phyloP scores from a whole-genome alignment of 2,888 invertebrate genomes.

The Molorchus minor region DNA sequence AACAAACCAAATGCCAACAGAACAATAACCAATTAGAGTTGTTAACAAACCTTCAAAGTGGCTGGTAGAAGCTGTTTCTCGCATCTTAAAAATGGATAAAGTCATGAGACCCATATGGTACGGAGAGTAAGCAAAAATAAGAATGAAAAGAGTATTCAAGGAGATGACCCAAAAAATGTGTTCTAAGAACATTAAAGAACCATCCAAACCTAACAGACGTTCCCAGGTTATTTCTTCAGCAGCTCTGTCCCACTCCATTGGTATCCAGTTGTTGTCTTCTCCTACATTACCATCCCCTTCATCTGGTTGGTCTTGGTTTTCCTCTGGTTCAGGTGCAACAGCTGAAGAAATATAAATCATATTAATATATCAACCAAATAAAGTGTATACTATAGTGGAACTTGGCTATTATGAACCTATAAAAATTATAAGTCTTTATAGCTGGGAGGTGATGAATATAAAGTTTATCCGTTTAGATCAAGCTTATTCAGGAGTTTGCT shows the following conservation, averaged over 20 bases:
- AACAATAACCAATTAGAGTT: slow-evolving; percentile 91
- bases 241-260: slow-evolving; percentile 98
- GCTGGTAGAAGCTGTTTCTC: slow-evolving; percentile 74
- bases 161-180: slow-evolving; percentile 99
- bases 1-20: slow-evolving; percentile 84
- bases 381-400: too few relatives aligned
- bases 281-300: slow-evolving; percentile 69
- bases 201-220: slow-evolving; percentile 93
- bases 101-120: slow-evolving; percentile 93
- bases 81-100: slow-evolving; percentile 75
- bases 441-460: too few relatives aligned
- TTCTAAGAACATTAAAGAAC: slow-evolving; percentile 95
- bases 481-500: too few relatives aligned
- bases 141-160: slow-evolving; percentile 93
- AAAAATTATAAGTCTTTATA: too few relatives aligned
- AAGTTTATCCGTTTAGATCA: too few relatives aligned
- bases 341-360: too few relatives aligned
- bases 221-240: slow-evolving; percentile 99
- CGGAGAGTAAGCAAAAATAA: slow-evolving; percentile 95
- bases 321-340: slow-evolving; percentile 50
- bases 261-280: slow-evolving; percentile 94
- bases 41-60: slow-evolving; percentile 95
- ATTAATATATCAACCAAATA: too few relatives aligned
- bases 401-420: too few relatives aligned
- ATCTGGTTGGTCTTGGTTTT: slow-evolving; percentile 47